Evolutionary conservation across 1,140 invertebrate species (phyloP).

Genomic region (Drosophila subobscura): DNA sequence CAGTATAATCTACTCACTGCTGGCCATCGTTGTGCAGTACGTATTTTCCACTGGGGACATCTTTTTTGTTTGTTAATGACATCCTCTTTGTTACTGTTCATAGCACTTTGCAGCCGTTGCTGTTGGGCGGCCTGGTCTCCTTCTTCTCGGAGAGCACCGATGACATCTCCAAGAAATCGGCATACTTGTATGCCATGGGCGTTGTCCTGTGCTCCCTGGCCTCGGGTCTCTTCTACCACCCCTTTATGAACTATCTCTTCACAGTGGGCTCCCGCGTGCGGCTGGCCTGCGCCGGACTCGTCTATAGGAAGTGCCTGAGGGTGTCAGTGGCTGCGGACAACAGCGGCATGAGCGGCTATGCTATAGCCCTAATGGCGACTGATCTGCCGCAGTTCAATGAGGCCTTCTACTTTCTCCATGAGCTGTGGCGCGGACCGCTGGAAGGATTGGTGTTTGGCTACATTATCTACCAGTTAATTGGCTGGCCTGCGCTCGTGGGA

Average conservation of each 20-base stretch:
- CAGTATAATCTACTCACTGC: conserved; percentile 73
- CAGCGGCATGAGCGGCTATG: conserved; percentile 91
- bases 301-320: conserved; percentile 86
- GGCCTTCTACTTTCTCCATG: conserved; percentile 72
- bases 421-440: conserved; percentile 77
- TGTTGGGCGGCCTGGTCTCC: conserved; percentile 87
- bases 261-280: conserved; percentile 86
- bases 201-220: conserved; percentile 86
- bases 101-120: conserved; percentile 86
- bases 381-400: conserved; percentile 79
- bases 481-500: conserved; percentile 89
- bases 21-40: conserved; percentile 74
- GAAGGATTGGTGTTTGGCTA: conserved; percentile 84
- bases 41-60: conserved; percentile 23
- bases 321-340: conserved; percentile 86
- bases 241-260: conserved; percentile 88
- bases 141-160: conserved; percentile 85
- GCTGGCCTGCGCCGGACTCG: conserved; percentile 84
- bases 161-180: conserved; percentile 83
- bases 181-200: conserved; percentile 85
- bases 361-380: conserved; percentile 92
- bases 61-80: too few relatives aligned
- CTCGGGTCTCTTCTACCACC: conserved; percentile 87
- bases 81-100: background rate
- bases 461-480: conserved; percentile 85